Base-by-base conservation (phyloP, 2,113 vertebrate species). In the Apistogramma diplotaenia region DNA sequence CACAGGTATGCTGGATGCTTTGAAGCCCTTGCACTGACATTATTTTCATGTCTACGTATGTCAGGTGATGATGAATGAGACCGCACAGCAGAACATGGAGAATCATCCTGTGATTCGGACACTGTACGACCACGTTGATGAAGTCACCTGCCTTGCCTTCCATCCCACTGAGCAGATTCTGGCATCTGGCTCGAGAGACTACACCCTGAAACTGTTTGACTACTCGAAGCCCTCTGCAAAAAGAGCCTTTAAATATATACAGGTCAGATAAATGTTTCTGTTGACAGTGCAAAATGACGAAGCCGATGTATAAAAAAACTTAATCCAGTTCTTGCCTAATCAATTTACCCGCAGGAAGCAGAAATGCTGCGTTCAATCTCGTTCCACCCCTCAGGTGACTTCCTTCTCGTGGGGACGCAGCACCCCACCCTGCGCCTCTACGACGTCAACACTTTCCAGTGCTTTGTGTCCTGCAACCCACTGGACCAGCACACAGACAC, bases 51-150 rank as follows among this genome's bases (percentile, higher is more conserved):
- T 78, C 15, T 53, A 23, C 12, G 8, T 62, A 1, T 84, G 29
- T n/a, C 78, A 99, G 98, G 97, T 99, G 75, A 99, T 99, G 98
- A 99, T 99, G 98, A 99, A 99, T 1, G 98, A 99, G 95, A 99
- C 98, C 0, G 98, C 98, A 0, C 98, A 99, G 85, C 98, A 99
- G 86, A 99, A 99, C 93, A 99, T 99, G 98, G 98, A 99, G 90
- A 99, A 99, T 89, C 98, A 99, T 81, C 98, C 98, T 0, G 97
- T 99, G 83, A 99, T 99, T 53, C 96, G 98, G 71, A 99, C 98
- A 1, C 95, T 99, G 10, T 99, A 99, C 0, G 98, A 99, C 90
- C 98, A 99, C 1, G 98, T 99, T 54, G 98, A 99, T 37, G 98
- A 99, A 89, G 98, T 99, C 90, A 99, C 98, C 0, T 99, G 98